Percentiles rank a stretch among this genome's conserved stretches.
phyloP scores from a whole-genome alignment of 2,797 vertebrate species.

The Antennarius maculatus region DNA sequence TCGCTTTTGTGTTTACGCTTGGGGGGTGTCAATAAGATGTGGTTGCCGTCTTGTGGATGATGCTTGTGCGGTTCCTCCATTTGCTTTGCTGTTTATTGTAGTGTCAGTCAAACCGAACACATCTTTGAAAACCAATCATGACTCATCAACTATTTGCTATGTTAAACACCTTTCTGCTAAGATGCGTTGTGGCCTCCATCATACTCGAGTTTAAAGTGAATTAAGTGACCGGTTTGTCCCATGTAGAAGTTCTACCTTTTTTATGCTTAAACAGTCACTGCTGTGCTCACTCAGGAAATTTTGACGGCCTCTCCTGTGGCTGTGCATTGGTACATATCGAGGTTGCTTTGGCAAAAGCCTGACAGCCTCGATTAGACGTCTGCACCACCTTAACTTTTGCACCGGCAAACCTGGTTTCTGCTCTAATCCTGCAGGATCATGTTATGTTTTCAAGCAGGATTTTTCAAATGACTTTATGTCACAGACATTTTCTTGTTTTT shows the following conservation, averaged over 20 bases:
- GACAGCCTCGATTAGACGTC: constrained; percentile 62
- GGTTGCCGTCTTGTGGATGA: constrained; percentile 65
- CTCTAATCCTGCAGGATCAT: constrained; percentile 56
- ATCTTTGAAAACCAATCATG: constrained; percentile 32
- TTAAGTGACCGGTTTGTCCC: constrained; percentile 11
- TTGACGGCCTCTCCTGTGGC: constrained; percentile 55
- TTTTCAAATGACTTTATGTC: constrained; percentile 58
- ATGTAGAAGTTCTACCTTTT: constrained; percentile 18
- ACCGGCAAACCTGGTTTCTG: constrained; percentile 44
- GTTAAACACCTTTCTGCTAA: constrained; percentile 5
- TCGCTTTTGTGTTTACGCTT: constrained; percentile 70
- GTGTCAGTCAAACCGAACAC: constrained; percentile 20
- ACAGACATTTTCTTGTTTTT: constrained; percentile 23
- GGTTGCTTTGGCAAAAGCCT: constrained; percentile 58
- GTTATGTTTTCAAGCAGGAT: constrained; percentile 58
- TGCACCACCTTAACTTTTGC: constrained; percentile 56
- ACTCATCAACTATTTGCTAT: constrained; percentile 30
- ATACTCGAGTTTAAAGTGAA: constrained; percentile 3
- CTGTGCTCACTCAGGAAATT: constrained; percentile 19
- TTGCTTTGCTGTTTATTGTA: constrained; percentile 46
- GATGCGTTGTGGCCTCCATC: constrained; percentile 8
- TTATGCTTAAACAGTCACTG: constrained; percentile 27
- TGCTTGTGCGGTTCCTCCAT: constrained; percentile 42
- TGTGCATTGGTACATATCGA: constrained; percentile 54
- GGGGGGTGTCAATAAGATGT: constrained; percentile 67